Evolutionary conservation across 2,888 invertebrate species (phyloP), one percentile per base, ranked within the genome.

Genomic region (Cepaea hortensis): DNA sequence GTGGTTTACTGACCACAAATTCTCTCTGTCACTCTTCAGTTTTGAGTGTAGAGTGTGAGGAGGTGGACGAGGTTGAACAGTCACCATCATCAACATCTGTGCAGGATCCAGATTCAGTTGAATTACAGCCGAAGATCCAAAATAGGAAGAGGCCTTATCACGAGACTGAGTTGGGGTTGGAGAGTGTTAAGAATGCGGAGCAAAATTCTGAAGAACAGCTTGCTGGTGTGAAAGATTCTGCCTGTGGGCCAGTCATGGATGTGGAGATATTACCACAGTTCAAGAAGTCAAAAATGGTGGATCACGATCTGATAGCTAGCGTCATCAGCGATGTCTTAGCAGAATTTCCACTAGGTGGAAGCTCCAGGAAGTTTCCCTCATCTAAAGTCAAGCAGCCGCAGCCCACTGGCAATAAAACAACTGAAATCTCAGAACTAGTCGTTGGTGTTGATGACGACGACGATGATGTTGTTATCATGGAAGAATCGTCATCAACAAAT

Each of bases 381-480:
- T n/a, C 3, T 48, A 23, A n/a, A 50, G 48, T 48, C 6, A 68
- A 70, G 9, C 48, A 70, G 7, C 65, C 68, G 70, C 46, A 46
- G 5, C 18, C 11, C 61, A 80, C 5, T 11, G 15, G 48, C 23
- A n/a, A n/a, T 35, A 35, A 65, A 80, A 62, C 23, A 62, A 23
- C 61, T 70, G 68, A 68, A 81, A 46, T 18, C n/a, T n/a, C 20
- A n/a, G 48, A 70, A 70, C 82, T 72, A 5, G 48, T 55, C 7
- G 11, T 55, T 35, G 35, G 35, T 35, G 35, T 35, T 35, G 35
- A 7, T 81, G 48, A 18, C 5, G 82, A 61, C 55, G 81, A 70
- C 48, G 81, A 81, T 50, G 82, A 73, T 82, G 82, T 82, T 50
- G 68, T 82, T 23, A 82, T 82, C 65, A 65, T 82, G 70, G 82